Evolutionary conservation across 2,113 vertebrate genomes (phyloP).

Genomic region (Urocitellus parryii): DNA sequence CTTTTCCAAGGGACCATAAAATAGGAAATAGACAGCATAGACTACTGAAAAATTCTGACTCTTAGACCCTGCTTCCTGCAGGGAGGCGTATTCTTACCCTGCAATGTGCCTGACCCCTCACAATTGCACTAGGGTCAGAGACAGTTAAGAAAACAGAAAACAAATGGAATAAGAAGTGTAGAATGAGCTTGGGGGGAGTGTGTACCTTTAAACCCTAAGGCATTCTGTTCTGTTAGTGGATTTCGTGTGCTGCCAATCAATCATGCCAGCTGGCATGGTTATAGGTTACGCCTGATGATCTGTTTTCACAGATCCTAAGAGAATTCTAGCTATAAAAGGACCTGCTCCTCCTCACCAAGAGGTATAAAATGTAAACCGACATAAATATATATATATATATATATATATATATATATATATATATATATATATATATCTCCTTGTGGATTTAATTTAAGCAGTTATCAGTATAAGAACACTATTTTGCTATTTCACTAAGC

Average conservation of each 20-base stretch:
- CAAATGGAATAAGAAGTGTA: not conserved
- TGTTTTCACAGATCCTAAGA: conserved; percentile 67
- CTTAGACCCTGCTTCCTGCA: conserved; percentile 70
- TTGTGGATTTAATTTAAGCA: conserved; percentile 18
- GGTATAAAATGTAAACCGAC: not conserved
- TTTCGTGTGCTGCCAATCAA: conserved; percentile 57
- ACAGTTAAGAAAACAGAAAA: not conserved
- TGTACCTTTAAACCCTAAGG: conserved; percentile 54
- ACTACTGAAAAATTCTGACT: conserved; percentile 71
- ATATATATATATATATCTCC: no score
- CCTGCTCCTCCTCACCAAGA: not conserved
- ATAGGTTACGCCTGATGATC: conserved; percentile 39
- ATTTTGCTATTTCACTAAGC: conserved; percentile 30
- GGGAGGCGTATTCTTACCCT: conserved; percentile 63
- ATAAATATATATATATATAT: not conserved
- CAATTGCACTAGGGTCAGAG: conserved; percentile 41
- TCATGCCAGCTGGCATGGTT: conserved; percentile 59
- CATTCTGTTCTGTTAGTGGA: conserved; percentile 3
- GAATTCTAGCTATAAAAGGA: conserved; percentile 57
- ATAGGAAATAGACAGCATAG: conserved; percentile 57
- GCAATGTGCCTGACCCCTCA: conserved; percentile 55
- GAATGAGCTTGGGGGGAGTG: not conserved
- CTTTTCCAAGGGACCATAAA: conserved; percentile 78
- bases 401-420: not conserved
- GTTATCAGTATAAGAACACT: not conserved